Conservation (phyloP, 2,797 vertebrate genomes). For the Philypnodon macrostomus region DNA sequence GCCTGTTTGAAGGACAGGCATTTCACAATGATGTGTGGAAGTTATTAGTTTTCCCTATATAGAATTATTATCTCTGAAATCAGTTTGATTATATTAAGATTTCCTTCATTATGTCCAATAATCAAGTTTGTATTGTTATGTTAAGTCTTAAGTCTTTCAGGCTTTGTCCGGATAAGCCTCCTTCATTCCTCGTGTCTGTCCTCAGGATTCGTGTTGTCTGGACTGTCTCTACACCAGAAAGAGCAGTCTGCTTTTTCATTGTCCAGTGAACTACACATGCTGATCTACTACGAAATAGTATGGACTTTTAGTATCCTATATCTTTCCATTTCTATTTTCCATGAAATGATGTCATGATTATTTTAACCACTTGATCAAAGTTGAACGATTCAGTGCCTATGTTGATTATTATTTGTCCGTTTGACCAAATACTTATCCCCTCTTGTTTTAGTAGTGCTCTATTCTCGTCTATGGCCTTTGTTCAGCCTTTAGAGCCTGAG, state of each 20-base stretch:
- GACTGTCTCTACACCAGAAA: too few species aligned
- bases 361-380: conserved; percentile 57
- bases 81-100: neutral
- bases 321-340: conserved; percentile 27
- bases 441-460: conserved; percentile 39
- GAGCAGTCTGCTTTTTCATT: too few species aligned
- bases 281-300: too few species aligned
- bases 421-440: conserved; percentile 56
- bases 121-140: conserved; percentile 8
- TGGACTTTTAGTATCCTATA: conserved; percentile 27
- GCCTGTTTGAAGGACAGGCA: too few species aligned
- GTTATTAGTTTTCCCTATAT: conserved; percentile 4
- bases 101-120: neutral
- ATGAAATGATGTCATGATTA: neutral
- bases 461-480: conserved; percentile 25
- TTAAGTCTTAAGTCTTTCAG: neutral
- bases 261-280: too few species aligned
- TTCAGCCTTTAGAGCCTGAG: conserved; percentile 55
- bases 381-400: conserved; percentile 52
- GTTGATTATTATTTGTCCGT: conserved; percentile 46
- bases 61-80: conserved; percentile 1
- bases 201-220: too few species aligned
- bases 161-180: neutral
- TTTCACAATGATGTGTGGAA: conserved; percentile 1
- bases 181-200: too few species aligned